These are phyloP conservation scores for western clawed frog (Xenopus tropicalis) DNA, from an alignment of 2,113 vertebrate genomes.

Conservation along the genomic window DNA sequence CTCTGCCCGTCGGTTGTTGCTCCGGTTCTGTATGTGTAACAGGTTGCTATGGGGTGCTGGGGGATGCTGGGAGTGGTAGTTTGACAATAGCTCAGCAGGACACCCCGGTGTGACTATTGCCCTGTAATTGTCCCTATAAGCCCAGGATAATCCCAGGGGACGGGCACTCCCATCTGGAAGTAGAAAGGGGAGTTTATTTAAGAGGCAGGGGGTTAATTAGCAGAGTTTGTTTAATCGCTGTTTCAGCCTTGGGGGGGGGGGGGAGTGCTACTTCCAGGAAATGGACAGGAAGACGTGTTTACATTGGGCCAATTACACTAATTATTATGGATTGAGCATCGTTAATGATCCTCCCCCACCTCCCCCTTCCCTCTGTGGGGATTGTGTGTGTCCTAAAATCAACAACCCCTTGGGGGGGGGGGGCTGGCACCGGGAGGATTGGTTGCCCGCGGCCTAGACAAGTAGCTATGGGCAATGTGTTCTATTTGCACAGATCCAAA, in stretches of 20 bases:
- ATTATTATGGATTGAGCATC: conserved; percentile 26
- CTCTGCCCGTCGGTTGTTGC: background rate
- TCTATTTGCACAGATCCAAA: too few relatives aligned
- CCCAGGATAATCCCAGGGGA: background rate
- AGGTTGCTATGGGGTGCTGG: background rate
- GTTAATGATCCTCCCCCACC: conserved; percentile 1
- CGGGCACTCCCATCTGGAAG: conserved; percentile 6
- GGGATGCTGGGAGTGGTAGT: too few relatives aligned
- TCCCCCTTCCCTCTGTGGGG: background rate
- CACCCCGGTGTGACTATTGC: background rate
- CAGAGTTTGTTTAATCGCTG: conserved; percentile 18
- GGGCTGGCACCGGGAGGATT: too few relatives aligned
- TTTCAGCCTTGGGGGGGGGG: conserved; percentile 6
- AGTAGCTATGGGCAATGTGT: too few relatives aligned
- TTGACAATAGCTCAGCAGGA: background rate
- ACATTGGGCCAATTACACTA: conserved; percentile 20
- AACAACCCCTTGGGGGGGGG: too few relatives aligned
- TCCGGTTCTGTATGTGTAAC: background rate
- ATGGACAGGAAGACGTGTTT: conserved; percentile 22
- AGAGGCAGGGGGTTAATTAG: conserved; percentile 22
- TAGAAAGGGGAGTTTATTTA: background rate
- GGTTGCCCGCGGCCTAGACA: too few relatives aligned
- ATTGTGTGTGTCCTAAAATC: too few relatives aligned
- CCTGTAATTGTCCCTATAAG: too few relatives aligned
- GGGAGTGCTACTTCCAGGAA: conserved; percentile 8